Evolutionary conservation across 2,888 invertebrate species (phyloP), one percentile per base, ranked within the genome.

Genomic region (Nemapogon koenigi): DNA sequence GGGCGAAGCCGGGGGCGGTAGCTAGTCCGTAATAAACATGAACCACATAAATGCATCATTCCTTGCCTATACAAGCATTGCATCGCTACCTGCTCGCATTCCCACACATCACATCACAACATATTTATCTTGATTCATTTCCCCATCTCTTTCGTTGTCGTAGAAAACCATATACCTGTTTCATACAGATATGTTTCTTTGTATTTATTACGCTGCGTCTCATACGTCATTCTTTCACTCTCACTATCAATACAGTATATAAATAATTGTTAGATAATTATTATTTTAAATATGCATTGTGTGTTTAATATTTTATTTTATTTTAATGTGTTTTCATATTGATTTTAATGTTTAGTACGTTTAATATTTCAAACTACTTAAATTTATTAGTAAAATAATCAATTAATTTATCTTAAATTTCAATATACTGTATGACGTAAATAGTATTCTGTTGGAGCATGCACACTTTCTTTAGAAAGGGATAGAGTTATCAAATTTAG

Each of bases 141-240:
- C 10, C 62, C 60, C 43, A 51, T 54, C 49, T 64, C 56, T 41
- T 35, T 46, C 55, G 14, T 41, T 38, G 18, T n/a, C 29, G 14
- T 31, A 27, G 44, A 41, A 35, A 47, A 37, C 19, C 2, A 19
- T 10, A 33, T 49, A 16, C 28, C 38, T 41, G 16, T 48, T 49
- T 52, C 52, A 22, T 22, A 7, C 10, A 7, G 6, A 22, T 22
- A 22, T 22, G 22, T 35, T 35, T 35, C 35, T 26, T 25, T 27
- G 27, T 26, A 13, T 33, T 4, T 37, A 45, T 48, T 13, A 28
- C 51, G 47, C 39, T 59, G 57, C 54, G 61, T 62, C 60, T 49
- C 57, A 59, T 53, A 72, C 72, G 73, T 75, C 73, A 75, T 70
- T 16, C 65, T 65, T 72, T 71, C 66, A 75, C 76, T 76, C 75